phyloP scores from a whole-genome alignment of 2,888 invertebrate genomes.

The Punctoribates punctum region DNA sequence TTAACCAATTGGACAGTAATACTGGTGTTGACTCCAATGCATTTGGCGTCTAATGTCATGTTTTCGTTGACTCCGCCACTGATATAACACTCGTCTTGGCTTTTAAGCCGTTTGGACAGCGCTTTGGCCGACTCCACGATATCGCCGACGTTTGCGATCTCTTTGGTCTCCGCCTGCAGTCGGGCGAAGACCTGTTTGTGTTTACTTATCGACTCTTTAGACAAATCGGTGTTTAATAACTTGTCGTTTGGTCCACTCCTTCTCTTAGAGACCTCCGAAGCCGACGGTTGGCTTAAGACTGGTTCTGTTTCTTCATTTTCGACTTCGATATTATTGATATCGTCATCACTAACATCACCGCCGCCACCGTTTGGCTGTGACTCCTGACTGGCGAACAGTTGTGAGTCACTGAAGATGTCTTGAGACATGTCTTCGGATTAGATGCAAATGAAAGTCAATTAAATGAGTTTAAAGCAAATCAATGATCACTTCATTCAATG shows the following conservation, averaged over 20 bases:
- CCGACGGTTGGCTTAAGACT: not conserved
- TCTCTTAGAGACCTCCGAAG: not conserved
- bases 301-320: not conserved
- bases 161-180: not conserved
- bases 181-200: not conserved
- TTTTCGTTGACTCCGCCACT: not conserved
- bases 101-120: not conserved
- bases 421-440: not conserved
- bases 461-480: not conserved
- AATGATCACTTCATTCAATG: not conserved
- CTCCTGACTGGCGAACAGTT: not conserved
- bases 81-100: not conserved
- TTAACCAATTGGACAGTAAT: not conserved
- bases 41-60: constrained; percentile 25
- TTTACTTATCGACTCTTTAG: not conserved
- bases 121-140: not conserved
- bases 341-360: not conserved
- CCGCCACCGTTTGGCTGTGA: not conserved
- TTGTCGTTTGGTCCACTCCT: not conserved
- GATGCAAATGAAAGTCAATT: not conserved
- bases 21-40: not conserved
- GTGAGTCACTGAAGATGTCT: constrained; percentile 6
- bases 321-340: not conserved
- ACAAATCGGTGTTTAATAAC: not conserved
- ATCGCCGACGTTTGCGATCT: not conserved